Evolutionary conservation across 2,113 vertebrate genomes (phyloP), one percentile per base, ranked within the genome.

Genomic region (Polyodon spathula): DNA sequence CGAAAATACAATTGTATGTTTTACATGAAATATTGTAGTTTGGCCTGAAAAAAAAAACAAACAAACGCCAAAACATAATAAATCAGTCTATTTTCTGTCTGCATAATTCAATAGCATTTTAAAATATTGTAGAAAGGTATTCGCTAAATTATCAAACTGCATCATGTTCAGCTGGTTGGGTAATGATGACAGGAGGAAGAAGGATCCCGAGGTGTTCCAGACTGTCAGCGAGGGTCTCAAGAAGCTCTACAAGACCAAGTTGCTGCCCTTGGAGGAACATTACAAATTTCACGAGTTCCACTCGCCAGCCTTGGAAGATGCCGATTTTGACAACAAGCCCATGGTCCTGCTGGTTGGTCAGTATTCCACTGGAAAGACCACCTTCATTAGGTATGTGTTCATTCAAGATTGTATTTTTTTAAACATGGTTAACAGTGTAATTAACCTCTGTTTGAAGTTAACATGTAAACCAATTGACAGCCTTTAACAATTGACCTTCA

Each of bases 251-350:
- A 96, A 92, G 71, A 94, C 76, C 76, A 97, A 97, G 69, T 90
- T 98, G 52, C 85, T 98, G 53, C 96, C 96, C 0, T 71, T 98
- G 84, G 96, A 98, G 71, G 93, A 98, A 42, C 82, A 89, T 74
- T 98, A 98, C 84, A 93, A 91, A 75, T 98, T 98, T 78, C 94
- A 98, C 1, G 94, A 97, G 84, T 98, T 98, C 73, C 96, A 98
- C 68, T 98, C 96, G 1, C 95, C 96, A 0, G 89, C 95, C 1
- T 66, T 98, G 74, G 96, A 98, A 56, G 93, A 98, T 82, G 96
- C 95, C 0, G 95, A 98, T 68, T 98, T 98, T 59, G 96, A 98
- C 82, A 98, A 97, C 81, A 98, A 98, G 75, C 96, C 96, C 60
- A 98, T 98, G 96, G 87, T 98, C 40, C 76, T 98, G 54, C 88